Base-by-base conservation (phyloP, 2,113 vertebrate species). In the Rafetus swinhoei region DNA sequence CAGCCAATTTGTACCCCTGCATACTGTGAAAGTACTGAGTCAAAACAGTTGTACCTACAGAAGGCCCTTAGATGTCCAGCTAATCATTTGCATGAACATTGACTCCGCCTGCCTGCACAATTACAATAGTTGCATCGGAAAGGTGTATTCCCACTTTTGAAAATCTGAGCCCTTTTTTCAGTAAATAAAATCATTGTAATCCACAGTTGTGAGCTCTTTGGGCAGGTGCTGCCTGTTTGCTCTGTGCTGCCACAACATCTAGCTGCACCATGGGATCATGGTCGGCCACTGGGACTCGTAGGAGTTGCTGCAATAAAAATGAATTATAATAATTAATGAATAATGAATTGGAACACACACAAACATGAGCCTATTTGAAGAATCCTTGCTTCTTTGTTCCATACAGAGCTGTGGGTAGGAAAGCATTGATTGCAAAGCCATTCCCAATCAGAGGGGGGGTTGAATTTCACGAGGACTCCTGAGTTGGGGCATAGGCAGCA, bases 221-320 rank as follows among this genome's bases (percentile, higher is more conserved):
- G 7, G 16, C 27, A 60, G 76, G n/a, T 45, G 0, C 24, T 7
- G 25, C 22, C 29, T 0, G 1, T 4, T 56, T 0, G 0, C 18
- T 59, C 69, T 21, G 77, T 53, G 74, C 24, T 45, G 21, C 12
- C 25, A 77, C 39, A 77, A 15, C 39, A 50, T 25, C 3, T 1
- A 4, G 25, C 53, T 54, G 53, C 12, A 81, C 3, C n/a, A 1
- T 0, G 0, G 1, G n/a, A 29, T 35, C 84, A 84, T 1, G 2
- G 6, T 5, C 4, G 19, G 14, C 7, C 19, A 22, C 0, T 0
- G 21, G 55, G 59, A 5, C 55, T 93, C 25, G 52, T 22, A 83
- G 53, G 62, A 16, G 83, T 22, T 88, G 16, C 79, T 27, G 24
- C 0, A 0, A 2, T 1, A 8, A 21, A 54, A 25, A 19, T 90